Conservation (phyloP, 2,888 invertebrate genomes). For the Sympetrum striolatum region DNA sequence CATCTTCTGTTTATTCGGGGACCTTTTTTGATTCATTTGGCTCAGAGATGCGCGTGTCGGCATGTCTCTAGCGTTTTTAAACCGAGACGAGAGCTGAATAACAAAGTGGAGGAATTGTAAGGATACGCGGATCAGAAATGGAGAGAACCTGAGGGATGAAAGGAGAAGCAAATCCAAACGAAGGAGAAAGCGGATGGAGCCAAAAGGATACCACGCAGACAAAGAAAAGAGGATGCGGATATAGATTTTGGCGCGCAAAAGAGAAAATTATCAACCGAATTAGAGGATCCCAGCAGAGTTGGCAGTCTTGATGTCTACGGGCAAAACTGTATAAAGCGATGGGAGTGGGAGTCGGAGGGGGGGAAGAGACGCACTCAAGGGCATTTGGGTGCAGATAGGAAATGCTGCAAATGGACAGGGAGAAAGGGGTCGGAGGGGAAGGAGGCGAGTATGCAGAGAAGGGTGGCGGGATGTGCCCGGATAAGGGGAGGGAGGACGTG, state of each 20-base stretch:
- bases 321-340: not conserved
- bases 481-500: not conserved
- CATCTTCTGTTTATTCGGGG: too few species aligned
- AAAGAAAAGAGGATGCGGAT: not conserved
- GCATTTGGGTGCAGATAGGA: slow-evolving; percentile 43
- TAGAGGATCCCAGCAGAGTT: not conserved
- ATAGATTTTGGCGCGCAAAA: not conserved
- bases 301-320: not conserved
- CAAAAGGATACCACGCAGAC: not conserved
- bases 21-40: too few species aligned
- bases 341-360: not conserved
- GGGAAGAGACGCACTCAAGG: slow-evolving; percentile 17
- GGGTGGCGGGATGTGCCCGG: not conserved
- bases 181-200: not conserved
- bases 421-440: not conserved
- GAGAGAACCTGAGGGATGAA: not conserved
- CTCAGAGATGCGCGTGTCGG: too few species aligned
- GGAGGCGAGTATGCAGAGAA: not conserved
- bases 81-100: too few species aligned
- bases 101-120: not conserved
- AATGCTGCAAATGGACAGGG: slow-evolving; percentile 20
- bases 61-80: too few species aligned
- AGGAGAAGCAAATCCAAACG: not conserved
- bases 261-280: not conserved
- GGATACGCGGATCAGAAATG: not conserved